Percentiles rank a stretch among this genome's conserved stretches.
These are phyloP conservation scores for Disparrhopalites patrizii DNA, from an alignment of 2,888 invertebrate genomes.

Conservation along the genomic window DNA sequence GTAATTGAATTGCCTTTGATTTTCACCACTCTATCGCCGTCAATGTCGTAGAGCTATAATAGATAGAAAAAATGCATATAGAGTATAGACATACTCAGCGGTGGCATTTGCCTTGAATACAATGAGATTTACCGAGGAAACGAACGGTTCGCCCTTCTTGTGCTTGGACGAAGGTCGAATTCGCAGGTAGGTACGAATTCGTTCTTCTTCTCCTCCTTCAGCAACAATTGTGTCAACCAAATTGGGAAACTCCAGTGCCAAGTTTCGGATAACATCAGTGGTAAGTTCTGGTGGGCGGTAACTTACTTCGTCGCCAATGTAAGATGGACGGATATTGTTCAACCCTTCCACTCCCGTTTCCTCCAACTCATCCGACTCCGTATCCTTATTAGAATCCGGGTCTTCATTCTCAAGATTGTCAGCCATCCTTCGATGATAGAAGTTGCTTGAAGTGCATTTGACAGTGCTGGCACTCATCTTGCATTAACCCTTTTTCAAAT, in stretches of 20 bases:
- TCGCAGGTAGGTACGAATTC: slow-evolving; percentile 21
- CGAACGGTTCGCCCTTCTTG: neutral
- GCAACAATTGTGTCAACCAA: neutral
- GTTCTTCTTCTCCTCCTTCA: neutral
- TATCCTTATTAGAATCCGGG: neutral
- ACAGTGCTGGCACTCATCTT: neutral
- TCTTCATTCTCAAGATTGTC: neutral
- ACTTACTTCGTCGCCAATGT: neutral
- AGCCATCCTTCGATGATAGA: neutral
- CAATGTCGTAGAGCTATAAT: slow-evolving; percentile 16
- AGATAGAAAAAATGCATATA: neutral
- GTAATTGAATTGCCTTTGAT: slow-evolving; percentile 6
- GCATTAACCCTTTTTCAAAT: too few species aligned
- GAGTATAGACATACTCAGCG: too few species aligned
- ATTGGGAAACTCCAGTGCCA: slow-evolving; percentile 1
- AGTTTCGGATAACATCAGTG: neutral
- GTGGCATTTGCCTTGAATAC: too few species aligned
- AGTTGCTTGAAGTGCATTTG: neutral
- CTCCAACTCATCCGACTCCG: neutral
- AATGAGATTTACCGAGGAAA: neutral
- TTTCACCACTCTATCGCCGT: neutral
- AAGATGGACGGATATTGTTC: slow-evolving; percentile 24
- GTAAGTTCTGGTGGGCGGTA: neutral
- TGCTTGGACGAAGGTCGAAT: slow-evolving; percentile 18
- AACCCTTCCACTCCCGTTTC: neutral